These are phyloP conservation scores for Denticeps clupeoides DNA, from an alignment of 2,797 vertebrate genomes.

Conservation along the genomic window DNA sequence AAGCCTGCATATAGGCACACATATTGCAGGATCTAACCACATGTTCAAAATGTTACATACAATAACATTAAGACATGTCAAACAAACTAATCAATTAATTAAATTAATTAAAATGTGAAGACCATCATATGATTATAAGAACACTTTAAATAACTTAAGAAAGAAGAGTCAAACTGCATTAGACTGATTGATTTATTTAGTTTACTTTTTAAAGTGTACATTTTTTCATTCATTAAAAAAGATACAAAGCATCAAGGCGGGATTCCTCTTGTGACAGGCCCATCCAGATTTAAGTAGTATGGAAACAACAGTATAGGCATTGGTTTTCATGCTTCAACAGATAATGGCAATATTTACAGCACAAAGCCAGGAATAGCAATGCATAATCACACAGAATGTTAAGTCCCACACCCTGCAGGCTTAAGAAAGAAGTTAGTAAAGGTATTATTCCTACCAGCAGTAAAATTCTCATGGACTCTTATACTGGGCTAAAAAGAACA, in stretches of 20 bases:
- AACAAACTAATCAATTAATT: too few relatives aligned
- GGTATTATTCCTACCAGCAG: conserved; percentile 20
- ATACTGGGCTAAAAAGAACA: conserved; percentile 29
- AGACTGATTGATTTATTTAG: conserved; percentile 53
- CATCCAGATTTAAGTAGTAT: conserved; percentile 40
- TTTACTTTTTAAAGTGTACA: conserved; percentile 65
- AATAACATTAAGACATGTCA: too few relatives aligned
- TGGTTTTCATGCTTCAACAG: conserved; percentile 48
- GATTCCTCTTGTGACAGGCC: conserved; percentile 22
- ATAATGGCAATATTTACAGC: conserved; percentile 59
- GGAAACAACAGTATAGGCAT: conserved; percentile 53
- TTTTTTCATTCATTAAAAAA: conserved; percentile 63
- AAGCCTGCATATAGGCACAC: too few relatives aligned
- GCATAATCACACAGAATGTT: conserved; percentile 43
- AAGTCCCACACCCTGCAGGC: conserved; percentile 42
- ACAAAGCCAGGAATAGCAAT: conserved; percentile 37
- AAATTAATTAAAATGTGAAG: too few relatives aligned
- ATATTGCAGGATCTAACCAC: too few relatives aligned
- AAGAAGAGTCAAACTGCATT: not conserved
- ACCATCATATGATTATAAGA: too few relatives aligned
- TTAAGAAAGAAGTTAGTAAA: conserved; percentile 37
- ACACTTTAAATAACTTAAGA: too few relatives aligned
- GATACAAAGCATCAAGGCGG: conserved; percentile 54
- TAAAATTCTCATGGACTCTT: conserved; percentile 28
- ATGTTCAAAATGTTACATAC: too few relatives aligned